Conservation (phyloP, 2,888 invertebrate species). For the Caenorhabditis uteleia region DNA sequence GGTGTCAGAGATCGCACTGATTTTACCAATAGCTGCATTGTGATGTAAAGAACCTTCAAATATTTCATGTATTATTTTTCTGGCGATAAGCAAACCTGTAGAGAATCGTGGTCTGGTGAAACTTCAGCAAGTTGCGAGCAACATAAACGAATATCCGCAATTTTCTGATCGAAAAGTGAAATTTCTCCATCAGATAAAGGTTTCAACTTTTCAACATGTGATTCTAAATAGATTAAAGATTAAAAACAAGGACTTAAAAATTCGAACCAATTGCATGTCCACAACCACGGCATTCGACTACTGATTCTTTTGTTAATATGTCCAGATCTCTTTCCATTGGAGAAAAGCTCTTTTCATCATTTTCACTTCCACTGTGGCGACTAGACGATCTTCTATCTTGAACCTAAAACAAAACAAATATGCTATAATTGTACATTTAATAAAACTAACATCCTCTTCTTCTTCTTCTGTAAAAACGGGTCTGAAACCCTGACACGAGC, state of each 20-base stretch:
- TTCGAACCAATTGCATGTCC: slow-evolving; percentile 21
- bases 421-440: too few relatives aligned
- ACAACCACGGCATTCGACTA: slow-evolving; percentile 19
- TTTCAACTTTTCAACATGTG: slow-evolving; percentile 15
- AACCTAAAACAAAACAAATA: too few relatives aligned
- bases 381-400: too few relatives aligned
- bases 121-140: slow-evolving; percentile 15
- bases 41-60: slow-evolving; percentile 27
- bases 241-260: neutral
- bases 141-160: slow-evolving; percentile 13
- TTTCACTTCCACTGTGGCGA: too few relatives aligned
- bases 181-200: slow-evolving; percentile 18
- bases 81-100: slow-evolving; percentile 9
- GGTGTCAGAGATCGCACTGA: slow-evolving; percentile 21
- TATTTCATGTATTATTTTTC: neutral
- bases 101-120: slow-evolving; percentile 14
- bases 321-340: slow-evolving; percentile 29
- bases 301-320: slow-evolving; percentile 4
- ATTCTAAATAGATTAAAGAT: slow-evolving; percentile 6
- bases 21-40: slow-evolving; percentile 29
- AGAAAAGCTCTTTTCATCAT: slow-evolving; percentile 16
- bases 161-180: slow-evolving; percentile 5
- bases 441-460: neutral
- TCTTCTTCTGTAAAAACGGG: neutral
- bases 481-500: too few relatives aligned